Evolutionary conservation across 2,888 invertebrate genomes (phyloP), one percentile per base, ranked within the genome.

Genomic region (Opisthograptis luteolata): DNA sequence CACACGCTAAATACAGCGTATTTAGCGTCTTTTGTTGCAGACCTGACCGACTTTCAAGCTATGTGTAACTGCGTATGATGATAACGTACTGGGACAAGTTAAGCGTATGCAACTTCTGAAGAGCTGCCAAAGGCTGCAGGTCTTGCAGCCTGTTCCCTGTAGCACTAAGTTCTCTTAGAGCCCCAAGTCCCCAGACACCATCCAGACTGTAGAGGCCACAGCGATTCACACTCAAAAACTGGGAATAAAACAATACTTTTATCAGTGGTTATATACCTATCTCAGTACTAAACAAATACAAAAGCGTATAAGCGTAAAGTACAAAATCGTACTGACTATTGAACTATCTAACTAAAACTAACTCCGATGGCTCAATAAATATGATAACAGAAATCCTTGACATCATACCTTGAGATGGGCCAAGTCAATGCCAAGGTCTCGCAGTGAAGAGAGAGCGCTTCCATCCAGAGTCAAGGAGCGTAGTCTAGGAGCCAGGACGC

Each of bases 381-480:
- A n/a, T n/a, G n/a, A n/a, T n/a, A n/a, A n/a, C n/a, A n/a, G n/a
- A n/a, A n/a, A n/a, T n/a, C n/a, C n/a, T n/a, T n/a, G n/a, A n/a
- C n/a, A n/a, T n/a, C n/a, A n/a, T 67, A 92, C 91, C 79, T 91
- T 92, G 19, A 94, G 76, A 68, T 91, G 92, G 37, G 87, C 84
- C 52, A 95, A 81, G 14, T 93, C 93, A 57, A 92, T 93, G 12
- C 95, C 95, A 12, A 95, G 87, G 67, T 95, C 95, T 44, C 95
- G 85, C 32, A 95, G 73, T 0, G 95, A 94, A 3, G 91, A 86
- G 0, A 95, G 76, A 4, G 93, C 92, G 60, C 95, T 95, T 17
- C 95, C 95, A 52, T 94, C 94, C 2, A 95, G 79, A 24, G 91
- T 93, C 25, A 95, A 79, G 2, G 91, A 91, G 6, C 91, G 83